Base-by-base conservation (phyloP, 2,113 vertebrate genomes). In the Pterophyllum scalare region DNA sequence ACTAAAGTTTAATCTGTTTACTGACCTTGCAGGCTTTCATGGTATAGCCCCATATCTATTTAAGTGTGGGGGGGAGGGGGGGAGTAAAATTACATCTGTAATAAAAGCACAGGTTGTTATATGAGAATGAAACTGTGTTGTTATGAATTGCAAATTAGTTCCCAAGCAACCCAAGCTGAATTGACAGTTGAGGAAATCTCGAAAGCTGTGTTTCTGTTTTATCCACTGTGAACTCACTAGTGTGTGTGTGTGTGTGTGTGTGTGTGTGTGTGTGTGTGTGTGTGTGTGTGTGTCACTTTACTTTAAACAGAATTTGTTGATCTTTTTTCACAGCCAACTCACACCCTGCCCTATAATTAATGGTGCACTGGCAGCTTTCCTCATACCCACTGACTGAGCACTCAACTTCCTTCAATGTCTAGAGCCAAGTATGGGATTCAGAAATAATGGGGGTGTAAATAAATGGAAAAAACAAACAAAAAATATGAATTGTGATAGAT, bases 301-400 rank as follows among this genome's bases (percentile, higher is more conserved):
- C n/a, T 70, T 77, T 52, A 28, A n/a, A 52, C 58, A 82, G 62
- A 81, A 62, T 75, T 79, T 84, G 88, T 86, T 85, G 81, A 83
- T 89, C 67, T 77, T 65, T 49, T 72, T 40, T 81, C 82, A n/a
- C 38, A 72, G 77, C 81, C 75, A 70, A 7, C 82, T 83, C 79
- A 54, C 77, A 56, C 26, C 59, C 81, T 64, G 78, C 54, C 72
- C 79, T 24, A 35, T 89, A 88, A 91, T 89, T 90, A 91, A 86
- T 82, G 74, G 74, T 72, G 84, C 70, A 24, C 77, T 81, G 77
- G 77, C 77, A 83, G 82, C 84, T 80, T 80, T 59, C 72, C 83
- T 82, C 59, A 35, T 14, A 49, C 58, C n/a, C 59, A 31, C 12
- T 11, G 74, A 77, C 76, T 88, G 88, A 82, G 83, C 54, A 59